Percentiles rank a stretch among this genome's conserved stretches.
Evolutionary conservation across 2,888 invertebrate genomes (phyloP).

Genomic region (Reticulitermes lucifugus): DNA sequence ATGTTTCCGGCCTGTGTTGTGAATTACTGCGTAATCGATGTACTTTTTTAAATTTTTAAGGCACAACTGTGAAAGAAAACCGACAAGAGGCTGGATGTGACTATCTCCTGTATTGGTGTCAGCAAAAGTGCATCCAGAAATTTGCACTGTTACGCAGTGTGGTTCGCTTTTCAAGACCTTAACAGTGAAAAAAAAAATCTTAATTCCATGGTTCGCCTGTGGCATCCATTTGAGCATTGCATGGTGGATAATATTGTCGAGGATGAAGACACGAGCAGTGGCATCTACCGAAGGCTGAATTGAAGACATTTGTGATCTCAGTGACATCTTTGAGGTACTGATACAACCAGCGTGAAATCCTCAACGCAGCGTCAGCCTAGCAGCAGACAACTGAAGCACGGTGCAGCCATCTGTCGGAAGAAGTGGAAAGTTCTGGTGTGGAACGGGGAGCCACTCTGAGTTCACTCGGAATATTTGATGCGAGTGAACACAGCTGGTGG

Average conservation of each 20-base stretch:
- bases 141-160: too few relatives aligned
- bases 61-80: too few relatives aligned
- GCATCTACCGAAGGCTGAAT: not conserved
- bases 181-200: not conserved
- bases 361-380: conserved; percentile 30
- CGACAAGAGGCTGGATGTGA: too few relatives aligned
- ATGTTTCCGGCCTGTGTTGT: too few relatives aligned
- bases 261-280: not conserved
- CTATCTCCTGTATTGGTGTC: too few relatives aligned
- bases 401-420: conserved; percentile 12
- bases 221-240: not conserved
- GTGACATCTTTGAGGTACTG: not conserved
- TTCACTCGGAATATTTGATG: conserved; percentile 81
- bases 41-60: too few relatives aligned
- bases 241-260: too few relatives aligned
- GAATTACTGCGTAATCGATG: too few relatives aligned
- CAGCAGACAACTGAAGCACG: not conserved
- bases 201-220: conserved; percentile 9
- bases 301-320: not conserved
- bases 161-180: too few relatives aligned
- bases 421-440: conserved; percentile 65
- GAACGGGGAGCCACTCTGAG: conserved; percentile 98
- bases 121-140: too few relatives aligned
- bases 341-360: not conserved
- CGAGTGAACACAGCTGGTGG: conserved; percentile 99